These are phyloP conservation scores for Eurystomus gularis DNA, from an alignment of 2,113 vertebrate species.

Conservation along the genomic window DNA sequence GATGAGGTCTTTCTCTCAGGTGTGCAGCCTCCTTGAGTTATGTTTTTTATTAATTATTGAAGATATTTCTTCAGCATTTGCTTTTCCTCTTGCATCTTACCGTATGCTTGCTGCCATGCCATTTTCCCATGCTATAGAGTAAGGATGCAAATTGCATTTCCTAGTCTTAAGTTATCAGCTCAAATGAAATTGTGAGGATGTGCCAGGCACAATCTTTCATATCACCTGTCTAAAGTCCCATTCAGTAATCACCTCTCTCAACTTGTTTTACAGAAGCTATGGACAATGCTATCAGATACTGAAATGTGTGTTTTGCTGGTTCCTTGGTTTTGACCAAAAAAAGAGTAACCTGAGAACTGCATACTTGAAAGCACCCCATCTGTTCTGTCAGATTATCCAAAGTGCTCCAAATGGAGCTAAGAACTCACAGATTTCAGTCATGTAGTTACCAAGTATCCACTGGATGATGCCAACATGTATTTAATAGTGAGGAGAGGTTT, in stretches of 20 bases:
- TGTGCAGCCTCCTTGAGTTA: background rate
- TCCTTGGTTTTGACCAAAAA: background rate
- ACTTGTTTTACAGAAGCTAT: background rate
- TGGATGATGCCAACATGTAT: background rate
- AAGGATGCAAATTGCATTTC: background rate
- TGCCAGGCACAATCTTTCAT: background rate
- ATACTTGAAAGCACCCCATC: background rate
- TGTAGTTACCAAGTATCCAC: background rate
- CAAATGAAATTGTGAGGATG: background rate
- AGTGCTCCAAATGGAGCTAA: background rate
- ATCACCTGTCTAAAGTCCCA: background rate
- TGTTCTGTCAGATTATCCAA: background rate
- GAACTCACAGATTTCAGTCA: background rate
- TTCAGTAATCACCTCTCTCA: background rate
- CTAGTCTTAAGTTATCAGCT: background rate
- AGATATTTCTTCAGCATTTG: background rate
- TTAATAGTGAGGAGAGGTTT: background rate
- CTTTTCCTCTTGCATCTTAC: background rate
- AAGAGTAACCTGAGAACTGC: background rate
- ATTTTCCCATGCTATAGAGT: background rate
- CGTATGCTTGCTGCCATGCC: background rate
- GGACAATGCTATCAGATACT: background rate
- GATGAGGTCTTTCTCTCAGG: background rate
- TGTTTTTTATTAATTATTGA: background rate
- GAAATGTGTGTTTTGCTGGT: background rate